A percentile compares a stretch with the other conserved stretches of the same genome.
These are phyloP conservation scores for Actinia tenebrosa DNA, from an alignment of 64 coral and sea anemone genomes.

Conservation along the genomic window DNA sequence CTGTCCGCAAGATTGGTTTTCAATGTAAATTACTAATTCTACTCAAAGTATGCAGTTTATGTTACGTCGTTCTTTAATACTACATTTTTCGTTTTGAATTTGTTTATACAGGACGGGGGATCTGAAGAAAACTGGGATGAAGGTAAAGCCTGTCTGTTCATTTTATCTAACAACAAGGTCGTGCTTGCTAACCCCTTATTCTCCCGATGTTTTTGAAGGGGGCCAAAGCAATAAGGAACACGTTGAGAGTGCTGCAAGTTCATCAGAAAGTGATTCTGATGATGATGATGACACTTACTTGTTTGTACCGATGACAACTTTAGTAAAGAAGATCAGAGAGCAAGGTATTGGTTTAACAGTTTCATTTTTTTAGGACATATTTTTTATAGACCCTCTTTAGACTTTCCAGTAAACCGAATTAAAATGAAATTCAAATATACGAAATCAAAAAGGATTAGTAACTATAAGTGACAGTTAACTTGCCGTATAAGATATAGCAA, in stretches of 20 bases:
- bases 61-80: neutral
- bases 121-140: neutral
- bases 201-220: neutral
- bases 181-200: neutral
- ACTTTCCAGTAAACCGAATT: no score
- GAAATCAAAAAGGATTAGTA: no score
- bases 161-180: neutral
- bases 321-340: slow-evolving; percentile 11
- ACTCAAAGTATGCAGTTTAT: neutral
- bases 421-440: no score
- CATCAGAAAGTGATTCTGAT: slow-evolving; percentile 42
- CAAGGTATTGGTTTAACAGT: neutral
- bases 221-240: slow-evolving; percentile 9
- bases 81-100: neutral
- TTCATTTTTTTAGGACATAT: no score
- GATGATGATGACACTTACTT: slow-evolving; percentile 24
- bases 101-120: neutral
- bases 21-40: neutral
- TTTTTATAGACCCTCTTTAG: no score
- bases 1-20: no score
- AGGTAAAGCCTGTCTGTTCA: neutral
- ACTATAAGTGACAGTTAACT: no score
- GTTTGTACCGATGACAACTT: neutral
- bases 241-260: slow-evolving; percentile 19
- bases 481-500: no score